Percentiles rank a stretch among this genome's conserved stretches.
Conservation (phyloP, 2,113 vertebrate species). For the Epinephelus lanceolatus region DNA sequence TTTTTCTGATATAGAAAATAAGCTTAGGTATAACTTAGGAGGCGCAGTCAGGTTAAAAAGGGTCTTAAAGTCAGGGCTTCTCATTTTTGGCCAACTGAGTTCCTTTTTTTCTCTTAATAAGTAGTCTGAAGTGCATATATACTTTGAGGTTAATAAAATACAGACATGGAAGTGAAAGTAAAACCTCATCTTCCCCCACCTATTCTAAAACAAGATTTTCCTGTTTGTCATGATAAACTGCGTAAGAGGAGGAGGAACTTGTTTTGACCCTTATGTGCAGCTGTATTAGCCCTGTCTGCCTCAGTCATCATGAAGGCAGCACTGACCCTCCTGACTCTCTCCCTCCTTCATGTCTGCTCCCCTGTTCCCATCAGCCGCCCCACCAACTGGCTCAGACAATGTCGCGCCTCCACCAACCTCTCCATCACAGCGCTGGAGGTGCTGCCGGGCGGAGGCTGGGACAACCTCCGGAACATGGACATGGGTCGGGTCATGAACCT, state of each 20-base stretch:
- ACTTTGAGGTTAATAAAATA: not conserved
- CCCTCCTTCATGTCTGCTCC: slow-evolving; percentile 45
- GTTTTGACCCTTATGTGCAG: not conserved
- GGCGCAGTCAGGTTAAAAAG: not conserved
- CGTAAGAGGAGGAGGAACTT: slow-evolving; percentile 27
- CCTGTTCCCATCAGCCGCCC: slow-evolving; percentile 57
- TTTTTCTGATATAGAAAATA: not conserved
- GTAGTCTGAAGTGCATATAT: not conserved
- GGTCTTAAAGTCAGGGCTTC: no score
- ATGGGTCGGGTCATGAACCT: slow-evolving; percentile 90
- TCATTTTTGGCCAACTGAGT: not conserved
- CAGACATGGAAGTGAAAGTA: slow-evolving; percentile 5
- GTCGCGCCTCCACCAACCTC: slow-evolving; percentile 72
- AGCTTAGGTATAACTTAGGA: not conserved
- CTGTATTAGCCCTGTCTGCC: not conserved
- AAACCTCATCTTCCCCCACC: not conserved
- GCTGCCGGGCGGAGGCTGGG: slow-evolving; percentile 94
- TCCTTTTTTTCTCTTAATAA: not conserved
- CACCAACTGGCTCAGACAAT: slow-evolving; percentile 82
- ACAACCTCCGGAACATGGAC: slow-evolving; percentile 93
- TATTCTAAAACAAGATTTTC: not conserved
- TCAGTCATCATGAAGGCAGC: slow-evolving; percentile 58
- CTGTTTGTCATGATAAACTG: slow-evolving; percentile 40
- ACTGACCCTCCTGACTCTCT: slow-evolving; percentile 49
- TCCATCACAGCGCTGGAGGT: slow-evolving; percentile 87